Base-by-base conservation (phyloP, 37 sponge, comb jelly and placozoan species). In the Spongilla lacustris region DNA sequence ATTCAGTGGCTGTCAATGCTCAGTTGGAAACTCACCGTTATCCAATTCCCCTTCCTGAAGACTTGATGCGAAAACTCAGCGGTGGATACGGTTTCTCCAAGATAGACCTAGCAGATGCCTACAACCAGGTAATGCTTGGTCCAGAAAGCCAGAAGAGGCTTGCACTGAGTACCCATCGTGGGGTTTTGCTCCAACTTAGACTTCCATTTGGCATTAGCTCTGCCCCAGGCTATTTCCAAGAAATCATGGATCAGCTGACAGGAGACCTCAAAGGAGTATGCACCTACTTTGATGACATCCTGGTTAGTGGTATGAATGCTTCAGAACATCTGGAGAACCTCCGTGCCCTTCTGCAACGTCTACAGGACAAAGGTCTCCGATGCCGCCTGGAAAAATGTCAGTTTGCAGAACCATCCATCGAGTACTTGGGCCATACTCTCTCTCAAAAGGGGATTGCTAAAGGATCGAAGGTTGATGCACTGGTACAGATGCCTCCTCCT, bases 401-500 rank as follows among this genome's bases (percentile, higher is more conserved):
- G 12, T 89, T 89, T 37, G 26, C 79, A 41, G 34, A 80, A 28
- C 17, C 68, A 2, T 36, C 73, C 49, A 77, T 90, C 2, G 74
- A 72, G 34, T 90, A 74, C 78, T 46, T 84, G 67, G 91, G 91
- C 2, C 85, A 90, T 80, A 88, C 26, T 34, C 84, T 14, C 29
- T 28, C 27, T 17, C 32, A 28, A 74, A 36, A 29, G 35, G 35
- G 30, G 31, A 74, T 28, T 33, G 23, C 27, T 23, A 84, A 80
- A 17, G 46, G 46, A 12, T 35, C 14, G 22, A 87, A 87, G 66
- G n/a, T 87, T 22, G 66, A 87, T 26, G 87, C 87, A 2, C 80
- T 82, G 38, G 68, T 81, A 8, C n/a, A 88, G 9, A 78, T 78
- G 19, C 88, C 88, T 29, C 35, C 33, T 14, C 91, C 91, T 21